Percentiles rank a stretch among this genome's conserved stretches.
These are phyloP conservation scores for Rhagoletis pomonella DNA, from an alignment of 1,140 invertebrate genomes.

Conservation along the genomic window DNA sequence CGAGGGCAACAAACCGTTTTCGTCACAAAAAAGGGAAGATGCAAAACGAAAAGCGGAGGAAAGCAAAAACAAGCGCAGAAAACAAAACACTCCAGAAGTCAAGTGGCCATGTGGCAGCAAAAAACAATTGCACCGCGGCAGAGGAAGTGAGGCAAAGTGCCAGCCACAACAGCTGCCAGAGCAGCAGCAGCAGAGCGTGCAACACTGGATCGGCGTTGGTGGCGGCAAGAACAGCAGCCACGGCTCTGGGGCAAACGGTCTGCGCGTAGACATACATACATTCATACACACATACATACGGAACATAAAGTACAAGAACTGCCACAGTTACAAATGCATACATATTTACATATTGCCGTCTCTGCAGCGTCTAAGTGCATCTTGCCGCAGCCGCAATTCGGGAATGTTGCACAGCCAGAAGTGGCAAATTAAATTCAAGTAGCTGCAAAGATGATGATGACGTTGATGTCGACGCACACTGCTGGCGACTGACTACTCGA, in stretches of 20 bases:
- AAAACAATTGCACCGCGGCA: slow-evolving; percentile 22
- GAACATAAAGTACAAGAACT: background rate
- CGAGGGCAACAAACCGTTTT: background rate
- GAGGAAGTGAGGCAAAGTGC: background rate
- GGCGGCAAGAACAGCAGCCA: background rate
- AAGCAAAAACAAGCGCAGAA: slow-evolving; percentile 3
- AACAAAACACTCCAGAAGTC: slow-evolving; percentile 33
- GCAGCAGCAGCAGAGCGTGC: background rate
- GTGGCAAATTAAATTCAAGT: slow-evolving; percentile 55
- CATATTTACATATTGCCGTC: background rate
- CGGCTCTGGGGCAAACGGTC: background rate
- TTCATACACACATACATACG: background rate
- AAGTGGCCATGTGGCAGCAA: slow-evolving; percentile 39
- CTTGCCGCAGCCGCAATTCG: slow-evolving; percentile 4
- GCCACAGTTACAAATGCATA: background rate
- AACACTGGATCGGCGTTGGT: background rate
- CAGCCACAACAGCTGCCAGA: slow-evolving; percentile 7
- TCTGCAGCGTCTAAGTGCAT: background rate
- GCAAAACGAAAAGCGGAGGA: slow-evolving; percentile 9
- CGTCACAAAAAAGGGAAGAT: background rate
- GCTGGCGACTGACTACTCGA: background rate
- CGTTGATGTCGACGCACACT: slow-evolving; percentile 7
- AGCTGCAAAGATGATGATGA: slow-evolving; percentile 42
- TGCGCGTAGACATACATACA: background rate
- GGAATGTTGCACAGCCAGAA: slow-evolving; percentile 15